Conservation (phyloP, 2,888 invertebrate genomes). For the Pilophorus perplexus region DNA sequence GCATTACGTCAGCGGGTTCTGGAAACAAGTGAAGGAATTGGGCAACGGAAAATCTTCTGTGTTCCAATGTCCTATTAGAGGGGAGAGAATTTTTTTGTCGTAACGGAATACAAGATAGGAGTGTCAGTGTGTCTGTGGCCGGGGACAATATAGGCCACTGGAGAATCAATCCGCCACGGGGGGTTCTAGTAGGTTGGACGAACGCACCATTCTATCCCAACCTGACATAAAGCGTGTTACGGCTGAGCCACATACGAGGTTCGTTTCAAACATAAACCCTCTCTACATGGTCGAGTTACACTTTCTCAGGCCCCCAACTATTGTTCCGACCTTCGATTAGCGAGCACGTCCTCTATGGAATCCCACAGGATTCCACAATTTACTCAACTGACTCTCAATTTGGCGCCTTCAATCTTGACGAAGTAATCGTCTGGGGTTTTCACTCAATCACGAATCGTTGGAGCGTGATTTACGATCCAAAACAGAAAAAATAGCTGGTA, state of each 20-base stretch:
- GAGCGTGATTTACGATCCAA: no score
- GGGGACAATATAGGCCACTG: constrained; percentile 4
- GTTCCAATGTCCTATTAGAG: constrained; percentile 5
- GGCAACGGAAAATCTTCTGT: constrained; percentile 17
- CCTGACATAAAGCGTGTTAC: neutral
- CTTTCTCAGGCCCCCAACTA: neutral
- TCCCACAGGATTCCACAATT: neutral
- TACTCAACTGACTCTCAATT: neutral
- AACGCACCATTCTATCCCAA: neutral
- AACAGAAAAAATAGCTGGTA: no score
- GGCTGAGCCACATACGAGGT: neutral
- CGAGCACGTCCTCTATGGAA: no score
- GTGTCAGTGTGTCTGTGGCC: neutral
- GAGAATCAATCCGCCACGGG: constrained; percentile 16
- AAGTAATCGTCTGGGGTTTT: no score
- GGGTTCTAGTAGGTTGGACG: constrained; percentile 1
- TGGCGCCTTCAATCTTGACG: no score
- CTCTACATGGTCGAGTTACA: neutral
- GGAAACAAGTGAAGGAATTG: constrained; percentile 15
- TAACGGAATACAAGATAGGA: constrained; percentile 10
- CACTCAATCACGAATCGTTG: no score
- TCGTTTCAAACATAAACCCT: constrained; percentile 1
- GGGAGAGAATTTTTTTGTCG: constrained; percentile 18
- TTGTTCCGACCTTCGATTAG: neutral
- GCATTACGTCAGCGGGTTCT: constrained; percentile 11